phyloP scores from a whole-genome alignment of 53 echinoderm and acorn worm species.

The Crossaster papposus region DNA sequence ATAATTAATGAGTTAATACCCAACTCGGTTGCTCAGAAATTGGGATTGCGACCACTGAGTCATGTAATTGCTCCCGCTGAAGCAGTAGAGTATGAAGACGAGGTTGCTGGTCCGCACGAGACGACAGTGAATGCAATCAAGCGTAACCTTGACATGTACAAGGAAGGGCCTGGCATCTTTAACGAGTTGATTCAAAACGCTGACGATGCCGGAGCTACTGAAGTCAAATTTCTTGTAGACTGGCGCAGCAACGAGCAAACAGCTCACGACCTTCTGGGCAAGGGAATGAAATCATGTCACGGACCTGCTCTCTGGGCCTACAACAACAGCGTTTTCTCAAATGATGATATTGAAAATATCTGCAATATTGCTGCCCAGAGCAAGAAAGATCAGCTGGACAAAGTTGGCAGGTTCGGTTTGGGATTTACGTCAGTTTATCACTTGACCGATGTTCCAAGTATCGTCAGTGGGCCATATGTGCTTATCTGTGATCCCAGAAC shows the following conservation, averaged over 20 bases:
- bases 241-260: constrained; percentile 67
- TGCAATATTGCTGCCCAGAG: constrained; percentile 80
- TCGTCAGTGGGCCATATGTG: constrained; percentile 78
- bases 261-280: constrained; percentile 55
- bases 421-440: constrained; percentile 97
- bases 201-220: constrained; percentile 95
- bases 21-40: constrained; percentile 28
- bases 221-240: constrained; percentile 90
- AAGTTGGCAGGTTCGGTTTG: constrained; percentile 89
- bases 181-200: constrained; percentile 98
- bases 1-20: constrained; percentile 47
- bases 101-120: constrained; percentile 58
- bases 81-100: constrained; percentile 36
- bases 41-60: constrained; percentile 53
- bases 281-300: constrained; percentile 79
- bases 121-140: constrained; percentile 62
- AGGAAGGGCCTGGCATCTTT: constrained; percentile 63
- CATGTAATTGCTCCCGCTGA: constrained; percentile 48
- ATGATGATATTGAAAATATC: constrained; percentile 83
- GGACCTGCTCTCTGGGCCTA: constrained; percentile 93
- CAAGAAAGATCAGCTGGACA: constrained; percentile 73
- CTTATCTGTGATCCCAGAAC: constrained; percentile 87
- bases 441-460: constrained; percentile 91
- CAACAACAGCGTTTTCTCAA: constrained; percentile 77
- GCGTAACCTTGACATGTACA: constrained; percentile 70